Evolutionary conservation across 2,888 invertebrate genomes (phyloP), one percentile per base, ranked within the genome.

Genomic region (Nebria salina): DNA sequence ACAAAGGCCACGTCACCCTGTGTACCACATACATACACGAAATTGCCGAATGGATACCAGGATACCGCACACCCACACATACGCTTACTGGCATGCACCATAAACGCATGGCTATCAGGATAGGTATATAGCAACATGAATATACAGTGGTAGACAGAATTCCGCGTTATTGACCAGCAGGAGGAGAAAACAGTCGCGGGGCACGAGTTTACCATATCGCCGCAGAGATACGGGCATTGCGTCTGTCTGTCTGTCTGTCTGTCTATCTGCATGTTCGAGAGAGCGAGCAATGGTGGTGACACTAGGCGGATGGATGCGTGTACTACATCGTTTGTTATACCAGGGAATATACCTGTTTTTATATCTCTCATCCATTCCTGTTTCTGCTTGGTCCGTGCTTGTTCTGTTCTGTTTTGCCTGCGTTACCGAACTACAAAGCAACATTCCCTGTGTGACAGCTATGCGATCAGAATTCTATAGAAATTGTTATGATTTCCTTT

Each of bases 1-100:
- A 79, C 75, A 79, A 79, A 79, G 79, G 74, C 75, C 68, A 72
- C 41, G 65, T 65, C 72, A 77, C 64, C 72, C 72, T 65, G 72
- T 54, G 72, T 72, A 65, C 72, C 65, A 65, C 15, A 20, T 11
- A 26, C 34, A 26, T 5, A 13, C 42, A 72, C 64, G 77, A 25
- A 68, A 9, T 7, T 25, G 68, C 26, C 20, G 5, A 68, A 9
- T 68, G 68, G 26, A 11, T 68, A 26, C 2, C 20, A n/a, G 20
- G 26, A 68, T 68, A 26, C 3, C 3, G 3, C 20, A 25, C 26
- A 68, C 68, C 68, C 25, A 8, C 15, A 25, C 8, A 66, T 66
- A 20, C 20, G 13, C 68, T 68, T 13, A 68, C 34, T 34, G 34
- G 13, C 13, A 65, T 43, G 15, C 66, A 42, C 42, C 34, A 76